Conservation (phyloP, 2,797 vertebrate species). For the Esox lucius region DNA sequence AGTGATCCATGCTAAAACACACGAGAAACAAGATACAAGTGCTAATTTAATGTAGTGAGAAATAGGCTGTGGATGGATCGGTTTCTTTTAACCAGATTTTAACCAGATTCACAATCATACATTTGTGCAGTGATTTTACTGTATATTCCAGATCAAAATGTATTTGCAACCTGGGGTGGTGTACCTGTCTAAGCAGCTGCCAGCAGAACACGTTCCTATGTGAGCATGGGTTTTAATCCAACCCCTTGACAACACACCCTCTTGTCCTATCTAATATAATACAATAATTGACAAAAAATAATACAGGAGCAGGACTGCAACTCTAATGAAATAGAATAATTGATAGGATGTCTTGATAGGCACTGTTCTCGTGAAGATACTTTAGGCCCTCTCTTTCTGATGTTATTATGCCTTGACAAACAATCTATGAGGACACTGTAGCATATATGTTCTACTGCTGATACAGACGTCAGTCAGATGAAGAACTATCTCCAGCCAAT, state of each 20-base stretch:
- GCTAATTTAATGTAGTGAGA: background rate
- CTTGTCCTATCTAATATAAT: no score
- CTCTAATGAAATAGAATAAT: no score
- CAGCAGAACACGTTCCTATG: no score
- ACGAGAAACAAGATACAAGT: background rate
- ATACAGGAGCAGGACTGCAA: no score
- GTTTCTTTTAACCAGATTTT: background rate
- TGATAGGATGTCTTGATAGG: no score
- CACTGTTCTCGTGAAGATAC: background rate
- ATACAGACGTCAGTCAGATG: constrained; percentile 64
- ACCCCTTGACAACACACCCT: no score
- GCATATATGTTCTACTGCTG: constrained; percentile 12
- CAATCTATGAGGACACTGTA: background rate
- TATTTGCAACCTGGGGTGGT: background rate
- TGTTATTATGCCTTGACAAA: background rate
- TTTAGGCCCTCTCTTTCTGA: background rate
- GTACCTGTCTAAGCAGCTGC: no score
- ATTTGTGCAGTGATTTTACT: constrained; percentile 11
- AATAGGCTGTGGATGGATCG: background rate
- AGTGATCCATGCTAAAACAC: background rate
- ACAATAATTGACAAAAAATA: no score
- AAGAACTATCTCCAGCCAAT: constrained; percentile 44
- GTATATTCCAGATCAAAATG: background rate
- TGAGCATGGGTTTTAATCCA: no score
- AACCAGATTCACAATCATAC: background rate